Percentiles rank a stretch among this genome's conserved stretches.
These are phyloP conservation scores for Gibbula magus DNA, from an alignment of 2,888 invertebrate genomes.

Conservation along the genomic window DNA sequence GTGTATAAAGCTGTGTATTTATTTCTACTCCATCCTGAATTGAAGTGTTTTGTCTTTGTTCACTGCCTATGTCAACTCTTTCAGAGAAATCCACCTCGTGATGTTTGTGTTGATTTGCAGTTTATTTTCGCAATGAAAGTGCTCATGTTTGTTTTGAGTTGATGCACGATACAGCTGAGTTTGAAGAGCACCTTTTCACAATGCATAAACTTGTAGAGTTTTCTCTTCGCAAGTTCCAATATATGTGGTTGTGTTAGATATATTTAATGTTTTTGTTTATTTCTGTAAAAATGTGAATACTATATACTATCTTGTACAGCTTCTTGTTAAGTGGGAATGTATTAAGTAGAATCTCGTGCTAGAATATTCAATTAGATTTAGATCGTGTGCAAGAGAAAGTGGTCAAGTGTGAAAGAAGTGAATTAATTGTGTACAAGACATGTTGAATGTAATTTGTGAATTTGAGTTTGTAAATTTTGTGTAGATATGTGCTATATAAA, in stretches of 20 bases:
- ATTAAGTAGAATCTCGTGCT: background rate
- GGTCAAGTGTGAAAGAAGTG: too few species aligned
- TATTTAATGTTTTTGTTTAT: slow-evolving; percentile 4
- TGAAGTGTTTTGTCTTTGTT: too few species aligned
- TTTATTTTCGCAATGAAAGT: too few species aligned
- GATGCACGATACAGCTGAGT: slow-evolving; percentile 6
- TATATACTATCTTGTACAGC: slow-evolving; percentile 15
- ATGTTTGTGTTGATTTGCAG: too few species aligned
- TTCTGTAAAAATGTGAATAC: background rate
- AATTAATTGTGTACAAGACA: too few species aligned
- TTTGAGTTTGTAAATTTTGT: background rate
- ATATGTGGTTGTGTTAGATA: background rate
- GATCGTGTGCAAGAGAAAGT: background rate
- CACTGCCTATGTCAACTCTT: too few species aligned
- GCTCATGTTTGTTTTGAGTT: background rate
- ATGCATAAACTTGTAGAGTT: slow-evolving; percentile 10
- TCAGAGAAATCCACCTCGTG: too few species aligned
- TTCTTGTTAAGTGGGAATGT: background rate
- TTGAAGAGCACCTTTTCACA: slow-evolving; percentile 19
- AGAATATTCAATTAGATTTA: background rate
- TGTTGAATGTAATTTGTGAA: too few species aligned
- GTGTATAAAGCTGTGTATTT: too few species aligned
- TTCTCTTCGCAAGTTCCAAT: background rate
- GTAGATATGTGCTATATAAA: slow-evolving; percentile 11
- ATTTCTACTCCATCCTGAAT: too few species aligned